Conservation (phyloP, 2,888 invertebrate genomes). For the Phengaris alcon region DNA sequence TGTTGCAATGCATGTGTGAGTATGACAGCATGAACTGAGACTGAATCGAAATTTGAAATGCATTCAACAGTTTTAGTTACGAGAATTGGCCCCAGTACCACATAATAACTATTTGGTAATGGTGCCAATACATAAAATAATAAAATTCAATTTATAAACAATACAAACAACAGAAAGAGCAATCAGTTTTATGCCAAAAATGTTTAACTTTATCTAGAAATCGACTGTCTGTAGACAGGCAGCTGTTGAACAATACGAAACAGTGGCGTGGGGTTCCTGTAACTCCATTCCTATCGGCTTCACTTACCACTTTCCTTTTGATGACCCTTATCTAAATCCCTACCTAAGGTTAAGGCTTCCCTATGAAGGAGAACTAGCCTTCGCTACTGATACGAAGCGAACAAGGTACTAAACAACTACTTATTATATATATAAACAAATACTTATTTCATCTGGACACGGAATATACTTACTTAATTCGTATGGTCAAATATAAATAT, state of each 20-base stretch:
- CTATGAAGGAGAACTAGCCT: no score
- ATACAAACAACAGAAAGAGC: not conserved
- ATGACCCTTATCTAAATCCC: no score
- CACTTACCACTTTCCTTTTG: no score
- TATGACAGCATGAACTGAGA: not conserved
- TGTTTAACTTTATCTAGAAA: constrained; percentile 2
- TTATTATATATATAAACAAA: no score
- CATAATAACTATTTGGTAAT: no score
- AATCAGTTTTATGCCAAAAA: constrained; percentile 11
- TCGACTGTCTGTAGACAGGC: not conserved
- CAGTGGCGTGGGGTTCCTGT: no score
- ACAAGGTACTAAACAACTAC: not conserved
- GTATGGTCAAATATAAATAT: not conserved
- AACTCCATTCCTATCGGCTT: no score
- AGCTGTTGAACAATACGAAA: not conserved
- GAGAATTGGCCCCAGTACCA: no score
- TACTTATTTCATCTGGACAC: not conserved
- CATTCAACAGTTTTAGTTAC: not conserved
- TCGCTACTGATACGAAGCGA: not conserved
- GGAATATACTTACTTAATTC: not conserved
- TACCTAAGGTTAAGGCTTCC: no score
- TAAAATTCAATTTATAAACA: not conserved
- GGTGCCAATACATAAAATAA: not conserved
- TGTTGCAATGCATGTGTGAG: no score
- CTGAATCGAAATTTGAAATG: not conserved